These are phyloP conservation scores for Lordiphosa clarofinis DNA, from an alignment of 1,140 invertebrate genomes.

Conservation along the genomic window DNA sequence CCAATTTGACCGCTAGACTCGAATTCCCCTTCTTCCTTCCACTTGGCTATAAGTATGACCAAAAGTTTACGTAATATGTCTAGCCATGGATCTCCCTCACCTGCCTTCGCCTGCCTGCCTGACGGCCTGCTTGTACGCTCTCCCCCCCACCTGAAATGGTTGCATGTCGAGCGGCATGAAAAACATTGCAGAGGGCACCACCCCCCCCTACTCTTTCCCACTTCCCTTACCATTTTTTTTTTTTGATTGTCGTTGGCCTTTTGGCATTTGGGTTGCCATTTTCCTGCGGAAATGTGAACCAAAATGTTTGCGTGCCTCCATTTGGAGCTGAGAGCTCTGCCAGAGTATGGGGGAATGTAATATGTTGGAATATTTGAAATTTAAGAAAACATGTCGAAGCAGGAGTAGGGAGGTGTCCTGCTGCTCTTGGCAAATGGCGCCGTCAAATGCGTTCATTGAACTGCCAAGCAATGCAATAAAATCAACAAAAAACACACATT, in stretches of 20 bases:
- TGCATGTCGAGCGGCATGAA: slow-evolving; percentile 64
- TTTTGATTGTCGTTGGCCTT: slow-evolving; percentile 33
- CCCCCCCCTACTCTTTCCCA: slow-evolving; percentile 14
- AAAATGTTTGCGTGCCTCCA: slow-evolving; percentile 67
- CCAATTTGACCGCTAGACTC: too few relatives aligned
- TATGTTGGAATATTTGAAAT: slow-evolving; percentile 66
- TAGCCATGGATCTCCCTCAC: slow-evolving; percentile 7
- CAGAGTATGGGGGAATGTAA: slow-evolving; percentile 38
- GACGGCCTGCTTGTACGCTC: too few relatives aligned
- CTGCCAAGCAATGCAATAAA: slow-evolving; percentile 67
- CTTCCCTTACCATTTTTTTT: slow-evolving; percentile 14
- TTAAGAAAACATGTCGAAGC: slow-evolving; percentile 48
- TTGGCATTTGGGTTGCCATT: slow-evolving; percentile 67
- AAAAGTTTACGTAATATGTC: slow-evolving; percentile 13
- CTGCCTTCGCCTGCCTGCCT: background rate
- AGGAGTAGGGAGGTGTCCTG: slow-evolving; percentile 7
- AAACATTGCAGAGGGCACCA: slow-evolving; percentile 33
- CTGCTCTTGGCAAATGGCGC: slow-evolving; percentile 59
- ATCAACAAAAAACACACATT: slow-evolving; percentile 42
- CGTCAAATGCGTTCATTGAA: slow-evolving; percentile 74
- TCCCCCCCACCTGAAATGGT: slow-evolving; percentile 19
- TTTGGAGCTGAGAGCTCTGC: slow-evolving; percentile 1
- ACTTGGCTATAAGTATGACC: too few relatives aligned
- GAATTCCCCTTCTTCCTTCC: too few relatives aligned
- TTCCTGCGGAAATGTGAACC: slow-evolving; percentile 69